phyloP scores from a whole-genome alignment of 2,797 vertebrate genomes.

The Garrulus glandarius region DNA sequence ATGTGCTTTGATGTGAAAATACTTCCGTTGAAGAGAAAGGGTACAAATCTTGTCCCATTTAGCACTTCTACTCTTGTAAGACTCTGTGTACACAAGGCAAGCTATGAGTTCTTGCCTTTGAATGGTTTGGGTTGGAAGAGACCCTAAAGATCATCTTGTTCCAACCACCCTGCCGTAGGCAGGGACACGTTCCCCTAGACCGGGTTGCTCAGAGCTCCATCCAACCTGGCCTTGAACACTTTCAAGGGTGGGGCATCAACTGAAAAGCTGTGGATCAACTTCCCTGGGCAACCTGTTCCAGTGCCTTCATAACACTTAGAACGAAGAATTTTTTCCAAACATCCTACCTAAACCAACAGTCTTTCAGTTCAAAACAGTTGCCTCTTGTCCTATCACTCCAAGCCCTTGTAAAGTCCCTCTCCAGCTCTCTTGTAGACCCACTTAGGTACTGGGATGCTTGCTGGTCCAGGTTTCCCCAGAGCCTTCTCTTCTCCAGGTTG shows the following conservation, averaged over 20 bases:
- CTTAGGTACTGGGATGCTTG: not conserved
- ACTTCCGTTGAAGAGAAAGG: not conserved
- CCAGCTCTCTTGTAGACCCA: not conserved
- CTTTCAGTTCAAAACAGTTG: not conserved
- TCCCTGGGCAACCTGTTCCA: not conserved
- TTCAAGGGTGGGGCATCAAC: not conserved
- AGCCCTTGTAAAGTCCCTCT: not conserved
- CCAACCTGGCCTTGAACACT: not conserved
- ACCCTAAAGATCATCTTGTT: not conserved
- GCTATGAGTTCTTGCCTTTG: not conserved
- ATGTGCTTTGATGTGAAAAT: not conserved
- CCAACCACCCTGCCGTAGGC: fast-evolving
- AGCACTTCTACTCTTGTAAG: not conserved
- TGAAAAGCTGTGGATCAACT: not conserved
- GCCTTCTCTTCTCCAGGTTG: not conserved
- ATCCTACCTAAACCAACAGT: not conserved
- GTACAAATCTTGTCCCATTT: not conserved
- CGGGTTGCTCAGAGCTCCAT: not conserved
- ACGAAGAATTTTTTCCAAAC: not conserved
- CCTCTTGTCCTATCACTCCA: not conserved
- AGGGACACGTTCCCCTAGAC: not conserved
- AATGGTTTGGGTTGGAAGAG: not conserved
- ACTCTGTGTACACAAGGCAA: not conserved
- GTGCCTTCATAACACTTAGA: not conserved
- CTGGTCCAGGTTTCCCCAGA: not conserved